Conservation (phyloP, 1,140 invertebrate species). For the Littorina saxatilis region DNA sequence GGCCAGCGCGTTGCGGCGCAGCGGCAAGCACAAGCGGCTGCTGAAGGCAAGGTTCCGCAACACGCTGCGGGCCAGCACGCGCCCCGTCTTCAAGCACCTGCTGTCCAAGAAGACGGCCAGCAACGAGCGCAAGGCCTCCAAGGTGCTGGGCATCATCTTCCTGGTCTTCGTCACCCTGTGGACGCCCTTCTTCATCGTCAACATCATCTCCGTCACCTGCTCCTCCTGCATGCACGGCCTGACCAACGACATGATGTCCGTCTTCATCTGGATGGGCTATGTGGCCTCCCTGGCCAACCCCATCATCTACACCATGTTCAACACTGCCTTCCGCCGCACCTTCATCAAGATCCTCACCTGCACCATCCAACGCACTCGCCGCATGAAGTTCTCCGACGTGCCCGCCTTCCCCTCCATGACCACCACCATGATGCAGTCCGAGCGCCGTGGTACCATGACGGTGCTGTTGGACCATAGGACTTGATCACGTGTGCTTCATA, state of each 20-base stretch:
- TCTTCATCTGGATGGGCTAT: conserved; percentile 75
- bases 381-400: conserved; percentile 17
- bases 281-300: conserved; percentile 75
- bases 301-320: conserved; percentile 77
- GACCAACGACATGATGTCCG: conserved; percentile 65
- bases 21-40: conserved; percentile 21
- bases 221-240: conserved; percentile 55
- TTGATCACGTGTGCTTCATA: background rate
- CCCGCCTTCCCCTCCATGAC: conserved; percentile 10
- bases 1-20: background rate
- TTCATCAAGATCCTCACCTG: conserved; percentile 72
- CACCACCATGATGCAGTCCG: conserved; percentile 34
- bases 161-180: conserved; percentile 73
- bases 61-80: conserved; percentile 38
- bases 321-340: conserved; percentile 72
- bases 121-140: conserved; percentile 73
- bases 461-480: conserved; percentile 26
- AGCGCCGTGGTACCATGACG: conserved; percentile 38
- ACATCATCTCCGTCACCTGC: conserved; percentile 70
- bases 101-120: conserved; percentile 66
- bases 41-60: conserved; percentile 40
- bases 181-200: conserved; percentile 75
- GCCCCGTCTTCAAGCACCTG: conserved; percentile 49
- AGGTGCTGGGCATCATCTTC: conserved; percentile 75
- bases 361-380: conserved; percentile 27